A percentile compares a stretch with the other conserved stretches of the same genome.
These are phyloP conservation scores for Bellardia bayeri DNA, from an alignment of 2,888 invertebrate genomes.

Conservation along the genomic window DNA sequence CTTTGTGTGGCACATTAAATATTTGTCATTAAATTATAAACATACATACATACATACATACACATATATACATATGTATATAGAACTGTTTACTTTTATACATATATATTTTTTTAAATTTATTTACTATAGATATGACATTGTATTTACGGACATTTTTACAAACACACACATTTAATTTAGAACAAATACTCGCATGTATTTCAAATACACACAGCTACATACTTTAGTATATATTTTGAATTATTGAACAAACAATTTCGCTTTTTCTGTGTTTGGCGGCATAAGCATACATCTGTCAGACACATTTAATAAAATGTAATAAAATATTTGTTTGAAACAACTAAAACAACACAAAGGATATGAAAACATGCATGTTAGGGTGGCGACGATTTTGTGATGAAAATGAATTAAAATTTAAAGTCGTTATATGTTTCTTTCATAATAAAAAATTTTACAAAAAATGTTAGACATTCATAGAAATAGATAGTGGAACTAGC, in stretches of 20 bases:
- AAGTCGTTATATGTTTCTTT: too few relatives aligned
- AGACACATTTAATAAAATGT: constrained; percentile 31
- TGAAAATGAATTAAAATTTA: too few relatives aligned
- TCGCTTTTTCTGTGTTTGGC: neutral
- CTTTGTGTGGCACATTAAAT: constrained; percentile 15
- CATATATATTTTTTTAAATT: neutral
- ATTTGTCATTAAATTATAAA: constrained; percentile 24
- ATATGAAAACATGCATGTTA: neutral
- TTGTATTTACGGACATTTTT: neutral
- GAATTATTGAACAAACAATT: constrained; percentile 67
- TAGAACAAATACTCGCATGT: neutral
- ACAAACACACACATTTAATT: constrained; percentile 7
- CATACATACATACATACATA: neutral
- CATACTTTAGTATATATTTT: constrained; percentile 10
- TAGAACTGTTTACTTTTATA: too few relatives aligned
- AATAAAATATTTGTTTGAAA: constrained; percentile 47
- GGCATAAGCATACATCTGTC: constrained; percentile 40
- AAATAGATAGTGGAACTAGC: too few relatives aligned
- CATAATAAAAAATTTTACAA: too few relatives aligned
- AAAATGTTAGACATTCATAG: too few relatives aligned
- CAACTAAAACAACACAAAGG: neutral
- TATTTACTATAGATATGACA: constrained; percentile 26
- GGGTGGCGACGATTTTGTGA: too few relatives aligned
- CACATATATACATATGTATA: too few relatives aligned
- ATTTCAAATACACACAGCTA: neutral